Percentiles rank a stretch among this genome's conserved stretches.
These are phyloP conservation scores for Arremon aurantiirostris DNA, from an alignment of 2,797 vertebrate species.

Conservation along the genomic window DNA sequence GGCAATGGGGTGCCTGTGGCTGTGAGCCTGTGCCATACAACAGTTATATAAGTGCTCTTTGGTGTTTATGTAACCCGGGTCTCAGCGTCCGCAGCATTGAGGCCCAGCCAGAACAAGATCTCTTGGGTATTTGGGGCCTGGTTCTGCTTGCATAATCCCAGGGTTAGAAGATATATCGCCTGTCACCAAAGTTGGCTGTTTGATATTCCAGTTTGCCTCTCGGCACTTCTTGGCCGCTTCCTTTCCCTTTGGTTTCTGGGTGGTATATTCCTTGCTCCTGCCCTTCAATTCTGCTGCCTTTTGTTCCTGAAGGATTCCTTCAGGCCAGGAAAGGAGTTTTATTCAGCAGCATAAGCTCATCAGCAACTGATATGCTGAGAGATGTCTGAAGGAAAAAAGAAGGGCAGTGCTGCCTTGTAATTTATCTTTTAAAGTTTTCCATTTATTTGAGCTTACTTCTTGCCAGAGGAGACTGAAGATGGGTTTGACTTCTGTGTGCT, in stretches of 20 bases:
- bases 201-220: constrained; percentile 33
- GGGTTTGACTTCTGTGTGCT: background rate
- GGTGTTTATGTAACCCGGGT: constrained; percentile 67
- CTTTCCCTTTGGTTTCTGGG: constrained; percentile 1
- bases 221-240: background rate
- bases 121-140: constrained; percentile 57
- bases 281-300: background rate
- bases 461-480: background rate
- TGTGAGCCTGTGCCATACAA: constrained; percentile 35
- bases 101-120: constrained; percentile 62
- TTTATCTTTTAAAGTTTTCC: background rate
- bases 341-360: background rate
- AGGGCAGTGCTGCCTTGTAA: background rate
- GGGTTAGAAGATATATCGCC: constrained; percentile 34
- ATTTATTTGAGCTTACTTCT: background rate
- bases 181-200: constrained; percentile 47
- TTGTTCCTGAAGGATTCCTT: background rate
- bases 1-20: background rate
- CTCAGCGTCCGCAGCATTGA: constrained; percentile 32
- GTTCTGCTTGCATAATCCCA: constrained; percentile 55
- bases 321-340: background rate
- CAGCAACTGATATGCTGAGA: background rate
- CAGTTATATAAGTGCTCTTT: constrained; percentile 68
- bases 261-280: background rate
- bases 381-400: background rate